Conservation (phyloP, 2,888 invertebrate genomes). For the Lottia scabra region DNA sequence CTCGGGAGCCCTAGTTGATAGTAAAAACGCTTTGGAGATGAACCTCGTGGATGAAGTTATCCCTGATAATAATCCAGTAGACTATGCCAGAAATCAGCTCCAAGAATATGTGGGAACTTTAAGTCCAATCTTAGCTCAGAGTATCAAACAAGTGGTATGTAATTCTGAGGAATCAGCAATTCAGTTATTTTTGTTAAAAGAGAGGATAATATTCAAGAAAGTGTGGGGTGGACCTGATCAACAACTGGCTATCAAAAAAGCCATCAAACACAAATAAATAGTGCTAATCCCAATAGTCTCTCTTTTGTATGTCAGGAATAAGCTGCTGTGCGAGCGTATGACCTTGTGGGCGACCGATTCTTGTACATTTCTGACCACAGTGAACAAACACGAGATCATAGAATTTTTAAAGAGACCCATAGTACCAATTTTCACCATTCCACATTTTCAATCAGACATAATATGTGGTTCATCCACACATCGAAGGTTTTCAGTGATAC, state of each 20-base stretch:
- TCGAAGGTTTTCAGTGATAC: too few relatives aligned
- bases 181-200: constrained; percentile 56
- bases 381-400: too few relatives aligned
- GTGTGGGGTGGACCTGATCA: constrained; percentile 71
- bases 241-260: constrained; percentile 60
- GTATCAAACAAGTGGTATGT: constrained; percentile 61
- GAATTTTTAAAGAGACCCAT: too few relatives aligned
- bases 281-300: too few relatives aligned
- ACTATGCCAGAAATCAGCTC: constrained; percentile 65
- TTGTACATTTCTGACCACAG: too few relatives aligned
- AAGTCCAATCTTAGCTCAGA: constrained; percentile 48
- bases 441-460: too few relatives aligned
- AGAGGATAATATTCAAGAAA: constrained; percentile 67
- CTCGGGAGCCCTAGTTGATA: constrained; percentile 56
- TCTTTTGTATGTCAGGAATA: too few relatives aligned
- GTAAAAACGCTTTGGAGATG: constrained; percentile 65
- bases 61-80: constrained; percentile 42
- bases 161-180: constrained; percentile 43
- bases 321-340: too few relatives aligned
- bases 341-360: too few relatives aligned
- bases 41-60: constrained; percentile 69
- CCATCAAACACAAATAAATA: constrained; percentile 67
- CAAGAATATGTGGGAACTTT: constrained; percentile 39
- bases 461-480: too few relatives aligned
- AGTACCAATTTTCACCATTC: too few relatives aligned